Evolutionary conservation across 2,888 invertebrate genomes (phyloP).

Genomic region (Girardia tigrina): DNA sequence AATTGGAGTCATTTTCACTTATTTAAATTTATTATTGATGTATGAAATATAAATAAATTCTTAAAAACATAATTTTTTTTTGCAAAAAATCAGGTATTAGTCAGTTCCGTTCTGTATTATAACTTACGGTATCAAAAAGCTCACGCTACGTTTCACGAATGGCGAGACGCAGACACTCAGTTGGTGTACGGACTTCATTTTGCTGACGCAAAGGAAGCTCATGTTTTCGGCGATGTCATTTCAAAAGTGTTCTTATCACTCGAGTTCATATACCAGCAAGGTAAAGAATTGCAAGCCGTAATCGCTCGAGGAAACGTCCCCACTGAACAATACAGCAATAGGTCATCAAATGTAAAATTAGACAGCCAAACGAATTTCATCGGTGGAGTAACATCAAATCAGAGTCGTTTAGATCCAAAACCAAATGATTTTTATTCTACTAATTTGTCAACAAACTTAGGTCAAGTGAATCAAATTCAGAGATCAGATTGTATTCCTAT

Average conservation of each 20-base stretch:
- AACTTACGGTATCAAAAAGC: constrained; percentile 20
- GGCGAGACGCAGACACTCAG: neutral
- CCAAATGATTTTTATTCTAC: neutral
- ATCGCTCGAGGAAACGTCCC: neutral
- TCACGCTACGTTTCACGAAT: neutral
- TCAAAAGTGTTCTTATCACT: neutral
- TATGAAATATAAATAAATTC: too few species aligned
- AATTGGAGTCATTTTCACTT: too few species aligned
- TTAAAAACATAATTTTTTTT: neutral
- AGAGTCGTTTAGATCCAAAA: neutral
- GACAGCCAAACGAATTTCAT: neutral
- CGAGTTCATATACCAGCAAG: neutral
- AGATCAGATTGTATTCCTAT: neutral
- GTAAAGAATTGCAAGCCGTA: neutral
- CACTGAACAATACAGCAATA: neutral
- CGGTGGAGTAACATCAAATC: neutral
- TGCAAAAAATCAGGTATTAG: neutral
- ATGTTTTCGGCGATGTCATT: neutral
- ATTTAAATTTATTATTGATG: too few species aligned
- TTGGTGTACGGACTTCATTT: constrained; percentile 11
- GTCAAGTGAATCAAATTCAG: neutral
- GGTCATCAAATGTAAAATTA: neutral
- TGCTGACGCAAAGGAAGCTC: constrained; percentile 6
- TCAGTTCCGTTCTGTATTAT: constrained; percentile 3
- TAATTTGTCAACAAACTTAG: neutral